Base-by-base conservation (phyloP, 1,140 invertebrate genomes). In the Hyphantria cunea region DNA sequence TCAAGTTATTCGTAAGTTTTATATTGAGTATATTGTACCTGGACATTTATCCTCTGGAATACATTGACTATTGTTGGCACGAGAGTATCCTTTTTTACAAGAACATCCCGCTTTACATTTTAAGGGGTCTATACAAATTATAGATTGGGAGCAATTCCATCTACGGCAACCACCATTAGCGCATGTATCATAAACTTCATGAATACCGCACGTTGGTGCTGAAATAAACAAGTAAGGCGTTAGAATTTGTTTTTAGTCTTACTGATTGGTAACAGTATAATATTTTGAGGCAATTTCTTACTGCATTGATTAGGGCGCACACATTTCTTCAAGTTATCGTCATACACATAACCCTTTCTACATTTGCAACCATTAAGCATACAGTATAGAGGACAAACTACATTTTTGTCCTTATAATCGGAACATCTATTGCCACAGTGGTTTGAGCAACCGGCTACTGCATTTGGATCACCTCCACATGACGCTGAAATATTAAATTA, bases 301-400 rank as follows among this genome's bases (percentile, higher is more conserved):
- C 77, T 68, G 47, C 79, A 82, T 0, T 76, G 34, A 14, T 66
- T 10, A 34, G 79, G 73, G 4, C 59, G 52, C 0, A 82, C 75
- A 17, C 77, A 82, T 63, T 67, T 70, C 13, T 59, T 49, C 3
- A 17, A 49, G 25, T 62, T 64, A 8, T 56, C 42, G 32, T 81
- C 70, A 9, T 59, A 76, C 9, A 70, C 50, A 48, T 61, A 78
- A 12, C 53, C 58, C 11, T 66, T 14, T 44, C 65, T 72, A 50
- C 76, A 82, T 13, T 71, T 68, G 14, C 79, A 82, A 13, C 65
- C 68, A 15, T 72, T 71, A 4, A 62, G 0, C 0, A 52, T 12
- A 31, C 73, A 82, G 10, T 60, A n/a, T n/a, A n/a, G n/a, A n/a
- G n/a, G n/a, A n/a, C n/a, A n/a, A n/a, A n/a, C n/a, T n/a, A n/a